Evolutionary conservation across 2,113 vertebrate genomes (phyloP).

Genomic region (Montifringilla adamsi): DNA sequence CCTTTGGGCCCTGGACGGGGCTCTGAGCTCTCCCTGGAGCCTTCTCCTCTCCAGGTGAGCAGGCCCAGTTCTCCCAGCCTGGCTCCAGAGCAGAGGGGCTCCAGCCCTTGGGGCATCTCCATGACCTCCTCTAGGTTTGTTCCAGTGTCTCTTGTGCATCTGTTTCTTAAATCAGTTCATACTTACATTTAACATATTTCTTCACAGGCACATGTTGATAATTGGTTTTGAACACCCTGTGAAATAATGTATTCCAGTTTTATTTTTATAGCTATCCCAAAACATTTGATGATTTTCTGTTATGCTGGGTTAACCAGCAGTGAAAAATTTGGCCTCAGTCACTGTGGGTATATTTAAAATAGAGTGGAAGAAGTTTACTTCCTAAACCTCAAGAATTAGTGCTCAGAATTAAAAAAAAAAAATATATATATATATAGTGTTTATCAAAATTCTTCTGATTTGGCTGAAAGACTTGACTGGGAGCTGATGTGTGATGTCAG

Average conservation of each 20-base stretch:
- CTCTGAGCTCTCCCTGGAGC: neutral
- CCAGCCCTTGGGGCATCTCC: neutral
- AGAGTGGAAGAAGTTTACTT: neutral
- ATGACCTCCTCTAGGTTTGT: neutral
- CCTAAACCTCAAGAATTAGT: neutral
- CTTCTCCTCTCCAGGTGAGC: neutral
- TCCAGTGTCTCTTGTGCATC: neutral
- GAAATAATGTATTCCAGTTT: neutral
- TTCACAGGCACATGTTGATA: neutral
- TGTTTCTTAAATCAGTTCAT: neutral
- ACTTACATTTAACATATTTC: neutral
- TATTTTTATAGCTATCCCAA: neutral
- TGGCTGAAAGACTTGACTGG: neutral
- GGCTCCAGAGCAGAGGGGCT: neutral
- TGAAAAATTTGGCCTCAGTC: neutral
- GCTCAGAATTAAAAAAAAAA: neutral
- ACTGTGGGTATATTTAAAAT: neutral
- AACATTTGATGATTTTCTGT: neutral
- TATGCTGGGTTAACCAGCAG: neutral
- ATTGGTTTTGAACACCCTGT: neutral
- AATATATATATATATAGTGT: accelerated
- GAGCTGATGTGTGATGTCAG: neutral
- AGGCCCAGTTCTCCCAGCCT: neutral
- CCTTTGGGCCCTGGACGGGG: neutral
- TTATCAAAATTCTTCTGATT: neutral